Conservation (phyloP, 2,797 vertebrate species). For the Parauchenoglanis punctatus region DNA sequence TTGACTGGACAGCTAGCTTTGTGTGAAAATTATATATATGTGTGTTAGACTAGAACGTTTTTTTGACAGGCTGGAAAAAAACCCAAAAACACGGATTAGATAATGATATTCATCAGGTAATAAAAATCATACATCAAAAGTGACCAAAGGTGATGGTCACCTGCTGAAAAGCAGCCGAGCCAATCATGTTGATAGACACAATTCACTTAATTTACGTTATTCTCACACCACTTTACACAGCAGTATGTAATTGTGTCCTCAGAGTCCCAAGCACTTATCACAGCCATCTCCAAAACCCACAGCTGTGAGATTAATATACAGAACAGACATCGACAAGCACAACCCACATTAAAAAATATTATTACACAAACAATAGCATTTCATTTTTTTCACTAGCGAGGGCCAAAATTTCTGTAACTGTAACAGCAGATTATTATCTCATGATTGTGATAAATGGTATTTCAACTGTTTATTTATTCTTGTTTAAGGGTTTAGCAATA, state of each 20-base stretch:
- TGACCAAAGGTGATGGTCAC: background rate
- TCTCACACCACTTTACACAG: background rate
- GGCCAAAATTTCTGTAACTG: background rate
- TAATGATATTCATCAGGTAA: background rate
- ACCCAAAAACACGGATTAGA: background rate
- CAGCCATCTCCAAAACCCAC: background rate
- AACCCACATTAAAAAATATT: background rate
- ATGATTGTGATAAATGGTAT: background rate
- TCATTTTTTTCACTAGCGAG: background rate
- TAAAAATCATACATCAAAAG: background rate
- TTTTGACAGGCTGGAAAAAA: too few relatives aligned
- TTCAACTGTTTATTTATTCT: background rate
- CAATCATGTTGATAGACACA: background rate
- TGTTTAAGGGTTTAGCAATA: background rate
- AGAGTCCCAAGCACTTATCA: too few relatives aligned
- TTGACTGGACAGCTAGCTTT: background rate
- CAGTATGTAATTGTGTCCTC: background rate
- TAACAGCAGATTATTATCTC: background rate
- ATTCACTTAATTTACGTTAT: background rate
- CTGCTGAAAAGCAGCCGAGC: background rate
- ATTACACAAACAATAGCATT: background rate
- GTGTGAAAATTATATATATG: background rate
- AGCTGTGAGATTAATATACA: background rate
- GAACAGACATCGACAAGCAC: background rate
- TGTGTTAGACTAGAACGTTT: too few relatives aligned